Evolutionary conservation across 35 echinoderm and acorn worm species (phyloP).

Genomic region (Strongylocentrotus purpuratus): DNA sequence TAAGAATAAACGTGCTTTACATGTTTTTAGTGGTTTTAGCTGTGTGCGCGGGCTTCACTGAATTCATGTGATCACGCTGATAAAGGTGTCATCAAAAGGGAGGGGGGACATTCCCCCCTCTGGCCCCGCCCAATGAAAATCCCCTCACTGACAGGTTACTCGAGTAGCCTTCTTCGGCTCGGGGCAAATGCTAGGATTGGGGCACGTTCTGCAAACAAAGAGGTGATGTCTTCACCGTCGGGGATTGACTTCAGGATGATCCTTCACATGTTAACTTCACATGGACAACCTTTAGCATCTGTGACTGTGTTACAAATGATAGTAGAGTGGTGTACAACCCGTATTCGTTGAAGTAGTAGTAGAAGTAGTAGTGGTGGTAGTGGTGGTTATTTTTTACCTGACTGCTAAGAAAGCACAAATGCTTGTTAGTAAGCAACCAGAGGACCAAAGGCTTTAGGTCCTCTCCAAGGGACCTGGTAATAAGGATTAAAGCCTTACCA

Average conservation of each 20-base stretch:
- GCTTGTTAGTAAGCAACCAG: too few relatives aligned
- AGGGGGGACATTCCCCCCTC: not conserved
- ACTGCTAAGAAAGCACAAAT: too few relatives aligned
- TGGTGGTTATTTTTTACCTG: too few relatives aligned
- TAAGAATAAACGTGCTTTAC: too few relatives aligned
- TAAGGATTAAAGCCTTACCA: too few relatives aligned
- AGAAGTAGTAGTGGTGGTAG: too few relatives aligned
- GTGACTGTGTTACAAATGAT: not conserved
- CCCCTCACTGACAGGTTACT: not conserved
- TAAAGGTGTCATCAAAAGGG: not conserved
- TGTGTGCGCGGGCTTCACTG: too few relatives aligned
- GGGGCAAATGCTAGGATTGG: not conserved
- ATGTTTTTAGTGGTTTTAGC: too few relatives aligned
- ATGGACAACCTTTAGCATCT: not conserved
- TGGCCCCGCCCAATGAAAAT: not conserved
- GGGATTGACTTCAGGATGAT: not conserved
- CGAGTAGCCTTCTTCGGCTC: not conserved
- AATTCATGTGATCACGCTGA: too few relatives aligned
- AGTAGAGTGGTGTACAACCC: not conserved
- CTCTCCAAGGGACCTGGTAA: too few relatives aligned
- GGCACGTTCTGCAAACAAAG: not conserved
- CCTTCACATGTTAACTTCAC: not conserved
- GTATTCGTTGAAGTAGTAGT: too few relatives aligned
- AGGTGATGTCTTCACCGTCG: not conserved
- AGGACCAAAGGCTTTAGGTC: too few relatives aligned